A percentile compares a stretch with the other conserved stretches of the same genome.
Evolutionary conservation across 2,797 vertebrate genomes (phyloP).

Genomic region (Agapornis canus): DNA sequence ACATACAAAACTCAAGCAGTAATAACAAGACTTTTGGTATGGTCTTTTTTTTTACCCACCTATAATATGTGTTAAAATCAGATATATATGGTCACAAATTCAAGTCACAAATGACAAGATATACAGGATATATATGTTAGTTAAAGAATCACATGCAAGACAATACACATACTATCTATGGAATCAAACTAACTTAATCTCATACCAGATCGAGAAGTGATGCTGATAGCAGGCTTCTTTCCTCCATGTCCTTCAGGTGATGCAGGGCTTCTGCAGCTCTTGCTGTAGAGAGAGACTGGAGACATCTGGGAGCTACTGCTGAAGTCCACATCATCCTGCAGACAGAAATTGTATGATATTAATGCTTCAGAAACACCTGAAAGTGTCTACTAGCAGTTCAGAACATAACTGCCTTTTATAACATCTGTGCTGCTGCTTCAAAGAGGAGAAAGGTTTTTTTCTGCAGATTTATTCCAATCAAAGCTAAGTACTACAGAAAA

Average conservation of each 20-base stretch:
- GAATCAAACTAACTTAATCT: neutral
- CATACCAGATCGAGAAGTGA: slow-evolving; percentile 61
- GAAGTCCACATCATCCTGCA: slow-evolving; percentile 86
- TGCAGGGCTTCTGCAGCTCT: slow-evolving; percentile 76
- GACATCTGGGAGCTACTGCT: slow-evolving; percentile 82
- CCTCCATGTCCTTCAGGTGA: slow-evolving; percentile 65
- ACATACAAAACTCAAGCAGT: neutral
- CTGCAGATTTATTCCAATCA: neutral
- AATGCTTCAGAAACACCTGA: neutral
- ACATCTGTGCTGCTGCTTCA: neutral
- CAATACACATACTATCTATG: accelerated
- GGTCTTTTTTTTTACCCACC: neutral
- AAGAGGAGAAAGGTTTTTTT: neutral
- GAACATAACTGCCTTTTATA: neutral
- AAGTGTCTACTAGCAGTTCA: neutral
- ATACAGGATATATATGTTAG: neutral
- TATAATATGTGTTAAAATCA: neutral
- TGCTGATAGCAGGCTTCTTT: slow-evolving; percentile 61
- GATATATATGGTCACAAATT: neutral
- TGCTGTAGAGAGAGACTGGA: slow-evolving; percentile 86
- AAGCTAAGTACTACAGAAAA: neutral
- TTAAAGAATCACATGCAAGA: neutral
- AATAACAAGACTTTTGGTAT: neutral
- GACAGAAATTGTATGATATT: neutral
- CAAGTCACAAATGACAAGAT: neutral